Percentiles rank a stretch among this genome's conserved stretches.
Evolutionary conservation across 2,113 vertebrate genomes (phyloP).

Genomic region (Dicaeum eximium): DNA sequence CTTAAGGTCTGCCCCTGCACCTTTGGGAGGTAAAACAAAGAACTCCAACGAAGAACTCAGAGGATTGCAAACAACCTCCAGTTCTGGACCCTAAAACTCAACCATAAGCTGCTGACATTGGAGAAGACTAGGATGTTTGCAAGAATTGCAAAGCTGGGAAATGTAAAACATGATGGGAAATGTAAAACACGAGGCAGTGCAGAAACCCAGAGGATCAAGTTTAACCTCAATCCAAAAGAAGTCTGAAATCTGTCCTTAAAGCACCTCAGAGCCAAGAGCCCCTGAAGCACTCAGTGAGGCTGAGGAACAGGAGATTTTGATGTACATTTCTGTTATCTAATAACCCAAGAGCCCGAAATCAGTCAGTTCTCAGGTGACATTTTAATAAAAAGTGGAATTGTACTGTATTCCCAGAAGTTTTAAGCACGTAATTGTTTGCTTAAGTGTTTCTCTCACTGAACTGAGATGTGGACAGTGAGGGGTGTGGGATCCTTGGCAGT

Average conservation of each 20-base stretch:
- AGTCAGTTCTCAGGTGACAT: not conserved
- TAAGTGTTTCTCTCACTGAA: not conserved
- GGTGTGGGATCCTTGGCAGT: not conserved
- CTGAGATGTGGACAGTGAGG: not conserved
- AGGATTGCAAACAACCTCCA: not conserved
- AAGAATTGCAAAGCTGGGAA: not conserved
- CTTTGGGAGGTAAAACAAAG: not conserved
- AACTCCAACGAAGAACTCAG: not conserved
- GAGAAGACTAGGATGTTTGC: not conserved
- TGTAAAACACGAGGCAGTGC: not conserved
- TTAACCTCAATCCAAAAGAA: not conserved
- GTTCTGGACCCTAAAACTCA: not conserved
- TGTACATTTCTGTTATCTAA: not conserved
- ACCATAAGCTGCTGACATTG: not conserved
- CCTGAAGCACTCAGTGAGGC: accelerated
- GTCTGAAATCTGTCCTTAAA: not conserved
- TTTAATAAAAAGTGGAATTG: not conserved
- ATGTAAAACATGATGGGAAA: not conserved
- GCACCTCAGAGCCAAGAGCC: not conserved
- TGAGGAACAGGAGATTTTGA: not conserved
- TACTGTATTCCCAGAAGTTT: not conserved
- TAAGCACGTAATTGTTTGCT: accelerated
- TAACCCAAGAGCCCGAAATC: not conserved
- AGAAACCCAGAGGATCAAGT: not conserved
- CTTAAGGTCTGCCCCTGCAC: not conserved